A percentile compares a stretch with the other conserved stretches of the same genome.
Conservation (phyloP, 2,113 vertebrate species). For the Cyanoliseus patagonus region DNA sequence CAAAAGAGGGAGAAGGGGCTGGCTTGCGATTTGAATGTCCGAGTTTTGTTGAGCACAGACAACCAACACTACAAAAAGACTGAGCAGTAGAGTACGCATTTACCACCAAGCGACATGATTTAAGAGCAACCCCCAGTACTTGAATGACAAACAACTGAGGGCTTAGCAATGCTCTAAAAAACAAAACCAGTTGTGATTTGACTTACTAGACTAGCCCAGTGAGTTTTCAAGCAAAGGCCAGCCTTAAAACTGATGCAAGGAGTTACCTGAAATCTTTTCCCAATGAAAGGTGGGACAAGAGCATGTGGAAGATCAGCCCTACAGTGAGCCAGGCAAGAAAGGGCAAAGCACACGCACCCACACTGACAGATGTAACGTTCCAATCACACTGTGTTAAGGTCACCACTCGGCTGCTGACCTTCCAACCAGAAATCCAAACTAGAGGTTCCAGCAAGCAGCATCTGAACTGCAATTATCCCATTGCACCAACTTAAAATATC, state of each 20-base stretch:
- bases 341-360: fast-evolving
- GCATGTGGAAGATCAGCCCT: background rate
- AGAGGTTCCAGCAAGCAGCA: background rate
- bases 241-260: background rate
- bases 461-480: background rate
- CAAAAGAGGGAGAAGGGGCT: background rate
- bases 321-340: background rate
- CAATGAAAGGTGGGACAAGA: fast-evolving
- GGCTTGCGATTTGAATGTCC: background rate
- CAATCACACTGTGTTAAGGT: background rate
- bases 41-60: background rate
- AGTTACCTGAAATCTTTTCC: background rate
- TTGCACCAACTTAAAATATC: background rate
- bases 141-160: background rate
- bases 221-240: background rate
- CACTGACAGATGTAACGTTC: background rate
- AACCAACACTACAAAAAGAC: background rate
- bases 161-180: background rate
- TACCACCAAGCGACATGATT: background rate
- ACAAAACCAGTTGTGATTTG: background rate
- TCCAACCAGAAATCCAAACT: background rate
- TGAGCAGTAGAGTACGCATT: background rate
- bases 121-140: background rate
- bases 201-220: background rate
- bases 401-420: background rate